Conservation (phyloP, 2,888 invertebrate genomes). For the Rhaphigaster nebulosa region DNA sequence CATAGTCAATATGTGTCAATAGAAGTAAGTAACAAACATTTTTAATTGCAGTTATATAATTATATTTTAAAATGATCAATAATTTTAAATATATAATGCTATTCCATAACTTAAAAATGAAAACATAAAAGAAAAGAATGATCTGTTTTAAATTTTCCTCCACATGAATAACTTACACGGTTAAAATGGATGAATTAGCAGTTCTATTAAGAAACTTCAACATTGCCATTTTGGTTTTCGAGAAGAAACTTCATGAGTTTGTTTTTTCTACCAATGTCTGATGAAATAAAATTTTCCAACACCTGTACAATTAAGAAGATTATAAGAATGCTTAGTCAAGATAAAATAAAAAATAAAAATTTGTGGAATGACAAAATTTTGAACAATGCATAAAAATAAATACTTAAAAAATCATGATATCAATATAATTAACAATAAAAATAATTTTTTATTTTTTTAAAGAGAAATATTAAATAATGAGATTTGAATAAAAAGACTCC, state of each 20-base stretch:
- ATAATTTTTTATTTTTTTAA: too few relatives aligned
- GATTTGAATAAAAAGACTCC: too few relatives aligned
- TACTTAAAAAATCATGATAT: too few relatives aligned
- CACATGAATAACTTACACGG: background rate
- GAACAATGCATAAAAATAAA: too few relatives aligned
- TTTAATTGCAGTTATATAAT: background rate
- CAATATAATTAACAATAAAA: too few relatives aligned
- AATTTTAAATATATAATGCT: background rate
- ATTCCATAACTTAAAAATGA: background rate
- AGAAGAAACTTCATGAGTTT: slow-evolving; percentile 56
- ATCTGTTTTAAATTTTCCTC: background rate
- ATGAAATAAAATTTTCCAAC: slow-evolving; percentile 73
- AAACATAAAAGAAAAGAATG: background rate
- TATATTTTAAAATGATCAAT: background rate
- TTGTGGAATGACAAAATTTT: background rate
- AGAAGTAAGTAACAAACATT: background rate
- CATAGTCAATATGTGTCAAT: background rate
- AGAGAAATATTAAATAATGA: too few relatives aligned
- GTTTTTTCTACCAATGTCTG: slow-evolving; percentile 71
- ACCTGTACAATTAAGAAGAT: slow-evolving; percentile 70
- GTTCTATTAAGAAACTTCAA: background rate
- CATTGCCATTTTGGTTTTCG: background rate
- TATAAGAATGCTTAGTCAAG: slow-evolving; percentile 34
- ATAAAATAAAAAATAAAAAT: background rate
- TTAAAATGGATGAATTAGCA: background rate